phyloP scores from a whole-genome alignment of 2,888 invertebrate species.

The Spisula solida region DNA sequence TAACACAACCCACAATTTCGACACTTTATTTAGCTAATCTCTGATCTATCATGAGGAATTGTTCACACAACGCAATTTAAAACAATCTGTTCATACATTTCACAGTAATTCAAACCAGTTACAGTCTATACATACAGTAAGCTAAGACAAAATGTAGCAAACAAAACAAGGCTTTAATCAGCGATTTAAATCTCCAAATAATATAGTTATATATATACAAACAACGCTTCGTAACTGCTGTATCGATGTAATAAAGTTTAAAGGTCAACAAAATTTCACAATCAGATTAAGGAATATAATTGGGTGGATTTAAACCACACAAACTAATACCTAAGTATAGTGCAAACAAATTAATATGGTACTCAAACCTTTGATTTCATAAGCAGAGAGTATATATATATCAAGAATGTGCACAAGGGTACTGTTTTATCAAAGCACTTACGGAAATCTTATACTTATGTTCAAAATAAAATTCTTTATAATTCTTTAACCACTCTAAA shows the following conservation, averaged over 20 bases:
- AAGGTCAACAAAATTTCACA: constrained; percentile 27
- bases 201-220: not conserved
- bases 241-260: constrained; percentile 10
- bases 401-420: too few relatives aligned
- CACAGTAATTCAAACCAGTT: constrained; percentile 27
- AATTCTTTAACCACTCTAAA: too few relatives aligned
- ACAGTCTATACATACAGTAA: constrained; percentile 39
- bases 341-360: too few relatives aligned
- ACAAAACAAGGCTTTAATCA: constrained; percentile 38
- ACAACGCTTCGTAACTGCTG: not conserved
- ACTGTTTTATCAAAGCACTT: too few relatives aligned
- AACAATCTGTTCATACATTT: constrained; percentile 16
- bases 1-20: not conserved
- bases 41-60: not conserved
- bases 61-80: not conserved
- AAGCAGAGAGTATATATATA: too few relatives aligned
- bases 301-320: constrained; percentile 22
- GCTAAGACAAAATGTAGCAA: constrained; percentile 42
- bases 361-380: too few relatives aligned
- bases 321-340: not conserved
- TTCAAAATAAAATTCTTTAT: too few relatives aligned
- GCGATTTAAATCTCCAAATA: constrained; percentile 26
- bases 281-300: constrained; percentile 36
- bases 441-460: too few relatives aligned
- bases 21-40: not conserved